Evolutionary conservation across 2,113 vertebrate genomes (phyloP), one percentile per base, ranked within the genome.

Genomic region (Lipophrys pholis): DNA sequence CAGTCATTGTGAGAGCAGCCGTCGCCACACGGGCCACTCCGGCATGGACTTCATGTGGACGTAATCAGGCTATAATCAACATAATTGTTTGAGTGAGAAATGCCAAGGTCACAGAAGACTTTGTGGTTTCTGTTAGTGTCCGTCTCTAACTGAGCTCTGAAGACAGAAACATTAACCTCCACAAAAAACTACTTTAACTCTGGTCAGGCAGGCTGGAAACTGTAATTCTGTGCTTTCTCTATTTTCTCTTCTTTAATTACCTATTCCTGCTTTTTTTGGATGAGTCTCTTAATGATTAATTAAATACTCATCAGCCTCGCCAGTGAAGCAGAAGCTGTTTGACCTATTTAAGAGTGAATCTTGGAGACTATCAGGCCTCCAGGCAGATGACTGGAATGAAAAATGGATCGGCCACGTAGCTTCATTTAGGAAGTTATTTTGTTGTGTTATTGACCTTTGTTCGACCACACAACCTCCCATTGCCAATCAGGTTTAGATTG

Each of bases 201-300:
- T n/a, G n/a, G n/a, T n/a, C n/a, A n/a, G n/a, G n/a, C n/a, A 48
- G 45, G 15, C 12, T n/a, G 14, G n/a, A 21, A 36, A 2, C 9
- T 57, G 30, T 42, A 48, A 48, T 69, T 52, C n/a, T 41, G 52
- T 21, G 38, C 1, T 4, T 30, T 30, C 21, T 30, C 21, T 30
- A 30, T 30, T 30, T 43, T 7, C 41, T 51, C 2, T 7, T 46
- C 3, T 11, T 74, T 69, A 17, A 56, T 65, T 50, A 69, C 6
- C 1, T 1, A 8, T 35, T 16, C 9, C 48, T 30, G 2, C 4
- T 21, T 46, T 67, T 50, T 62, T 48, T 57, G 8, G 11, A 54
- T 40, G 43, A 15, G 15, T 14, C 48, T 45, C 16, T 63, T 67
- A 7, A 52, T 41, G 38, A 76, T 69, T 74, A 83, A 83, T 86